A percentile compares a stretch with the other conserved stretches of the same genome.
These are phyloP conservation scores for Sycophaga agraensis DNA, from an alignment of 1,140 invertebrate genomes.

Conservation along the genomic window DNA sequence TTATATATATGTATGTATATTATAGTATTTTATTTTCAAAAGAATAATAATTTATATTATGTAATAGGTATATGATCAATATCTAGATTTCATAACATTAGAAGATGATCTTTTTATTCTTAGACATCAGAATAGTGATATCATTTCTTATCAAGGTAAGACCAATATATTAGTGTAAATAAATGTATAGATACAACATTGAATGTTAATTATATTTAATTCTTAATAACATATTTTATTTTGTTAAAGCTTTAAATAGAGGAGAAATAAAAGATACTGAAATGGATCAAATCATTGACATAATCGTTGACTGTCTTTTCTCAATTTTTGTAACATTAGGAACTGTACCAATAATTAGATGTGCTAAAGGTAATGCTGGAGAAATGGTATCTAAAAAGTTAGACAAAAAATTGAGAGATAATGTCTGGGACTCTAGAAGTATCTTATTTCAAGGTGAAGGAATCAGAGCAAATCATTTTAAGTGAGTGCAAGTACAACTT, in stretches of 20 bases:
- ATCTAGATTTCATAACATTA: conserved; percentile 96
- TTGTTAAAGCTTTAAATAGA: conserved; percentile 80
- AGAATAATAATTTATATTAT: background rate
- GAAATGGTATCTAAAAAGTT: conserved; percentile 97
- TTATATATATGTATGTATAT: background rate
- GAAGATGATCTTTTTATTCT: conserved; percentile 98
- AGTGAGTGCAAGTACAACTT: conserved; percentile 40
- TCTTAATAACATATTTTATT: background rate
- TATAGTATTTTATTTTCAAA: conserved; percentile 10
- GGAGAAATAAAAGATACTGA: conserved; percentile 94
- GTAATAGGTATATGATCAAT: conserved; percentile 86
- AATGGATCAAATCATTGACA: conserved; percentile 93
- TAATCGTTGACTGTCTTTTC: conserved; percentile 94
- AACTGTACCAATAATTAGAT: conserved; percentile 92
- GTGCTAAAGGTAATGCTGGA: conserved; percentile 93
- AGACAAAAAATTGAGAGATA: conserved; percentile 96
- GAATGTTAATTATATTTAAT: too few relatives aligned
- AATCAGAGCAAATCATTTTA: conserved; percentile 70
- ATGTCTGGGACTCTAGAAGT: conserved; percentile 93
- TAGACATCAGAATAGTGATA: conserved; percentile 86
- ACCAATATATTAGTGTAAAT: conserved; percentile 26
- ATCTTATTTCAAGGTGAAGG: conserved; percentile 90
- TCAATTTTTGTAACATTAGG: conserved; percentile 95
- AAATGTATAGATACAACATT: too few relatives aligned
- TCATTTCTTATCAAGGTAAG: conserved; percentile 89